These are phyloP conservation scores for Spodoptera exigua DNA, from an alignment of 2,888 invertebrate species.

Conservation along the genomic window DNA sequence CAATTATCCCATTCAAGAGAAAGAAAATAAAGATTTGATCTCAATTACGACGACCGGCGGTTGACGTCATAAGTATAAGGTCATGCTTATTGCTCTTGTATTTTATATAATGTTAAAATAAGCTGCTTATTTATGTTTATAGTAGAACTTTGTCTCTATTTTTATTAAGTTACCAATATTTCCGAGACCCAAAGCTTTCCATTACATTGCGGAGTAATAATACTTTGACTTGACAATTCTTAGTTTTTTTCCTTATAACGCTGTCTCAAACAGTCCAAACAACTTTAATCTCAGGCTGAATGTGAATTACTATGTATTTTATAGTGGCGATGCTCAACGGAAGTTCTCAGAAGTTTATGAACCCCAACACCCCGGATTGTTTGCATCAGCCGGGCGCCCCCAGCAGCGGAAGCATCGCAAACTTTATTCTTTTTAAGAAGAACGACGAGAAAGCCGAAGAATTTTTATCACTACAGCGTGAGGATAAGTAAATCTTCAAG, in stretches of 20 bases:
- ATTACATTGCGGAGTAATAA: conserved; percentile 25
- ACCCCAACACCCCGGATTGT: conserved; percentile 75
- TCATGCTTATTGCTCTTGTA: conserved; percentile 6
- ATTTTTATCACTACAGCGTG: conserved; percentile 68
- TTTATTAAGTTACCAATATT: conserved; percentile 23
- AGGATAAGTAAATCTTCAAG: conserved; percentile 21
- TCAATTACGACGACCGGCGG: conserved; percentile 19
- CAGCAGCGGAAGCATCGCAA: conserved; percentile 70
- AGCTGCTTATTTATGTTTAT: conserved; percentile 24
- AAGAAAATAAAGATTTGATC: conserved; percentile 41
- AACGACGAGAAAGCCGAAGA: conserved; percentile 63
- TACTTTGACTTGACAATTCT: conserved; percentile 25
- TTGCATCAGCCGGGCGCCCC: conserved; percentile 65
- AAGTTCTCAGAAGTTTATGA: conserved; percentile 77
- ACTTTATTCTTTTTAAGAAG: conserved; percentile 75
- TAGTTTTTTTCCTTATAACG: conserved; percentile 34
- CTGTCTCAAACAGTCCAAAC: conserved; percentile 35
- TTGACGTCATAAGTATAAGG: conserved; percentile 7
- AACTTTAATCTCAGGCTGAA: conserved; percentile 45
- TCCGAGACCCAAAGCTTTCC: conserved; percentile 15
- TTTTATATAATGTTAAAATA: conserved; percentile 24
- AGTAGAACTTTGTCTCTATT: conserved; percentile 8
- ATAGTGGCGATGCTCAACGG: conserved; percentile 61
- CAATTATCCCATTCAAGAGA: conserved; percentile 31
- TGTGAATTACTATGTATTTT: conserved; percentile 66